Conservation (phyloP, 2,797 vertebrate species). For the Apogon talboti region DNA sequence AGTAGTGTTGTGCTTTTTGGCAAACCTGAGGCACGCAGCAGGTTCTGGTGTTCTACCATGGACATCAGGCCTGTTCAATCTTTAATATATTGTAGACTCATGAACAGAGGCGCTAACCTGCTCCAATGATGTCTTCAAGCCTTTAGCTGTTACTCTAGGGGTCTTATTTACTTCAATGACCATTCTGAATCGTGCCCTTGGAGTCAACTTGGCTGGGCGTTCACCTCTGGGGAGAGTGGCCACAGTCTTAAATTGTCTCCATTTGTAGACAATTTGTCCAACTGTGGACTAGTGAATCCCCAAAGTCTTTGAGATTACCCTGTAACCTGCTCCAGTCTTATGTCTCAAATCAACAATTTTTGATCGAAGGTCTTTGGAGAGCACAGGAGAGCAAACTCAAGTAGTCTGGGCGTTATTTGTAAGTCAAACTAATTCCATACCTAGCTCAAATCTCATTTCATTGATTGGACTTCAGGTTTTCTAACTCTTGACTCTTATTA, state of each 20-base stretch:
- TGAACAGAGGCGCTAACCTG: not conserved
- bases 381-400: too few species aligned
- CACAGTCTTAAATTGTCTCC: not conserved
- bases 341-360: too few species aligned
- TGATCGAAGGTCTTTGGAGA: too few species aligned
- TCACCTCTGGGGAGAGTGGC: not conserved
- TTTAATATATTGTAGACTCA: not conserved
- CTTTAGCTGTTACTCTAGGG: conserved; percentile 3
- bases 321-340: too few species aligned
- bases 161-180: conserved; percentile 6
- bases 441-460: too few species aligned
- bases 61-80: not conserved
- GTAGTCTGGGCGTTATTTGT: too few species aligned
- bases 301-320: too few species aligned
- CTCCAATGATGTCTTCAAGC: not conserved
- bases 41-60: not conserved
- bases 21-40: not conserved
- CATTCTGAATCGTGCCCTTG: not conserved
- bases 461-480: too few species aligned
- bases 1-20: not conserved
- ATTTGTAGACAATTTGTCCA: not conserved
- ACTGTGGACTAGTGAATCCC: not conserved
- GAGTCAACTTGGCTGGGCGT: not conserved
- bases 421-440: too few species aligned
- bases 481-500: too few species aligned